phyloP scores from a whole-genome alignment of 2,888 invertebrate genomes.

The Nemurella pictetii region DNA sequence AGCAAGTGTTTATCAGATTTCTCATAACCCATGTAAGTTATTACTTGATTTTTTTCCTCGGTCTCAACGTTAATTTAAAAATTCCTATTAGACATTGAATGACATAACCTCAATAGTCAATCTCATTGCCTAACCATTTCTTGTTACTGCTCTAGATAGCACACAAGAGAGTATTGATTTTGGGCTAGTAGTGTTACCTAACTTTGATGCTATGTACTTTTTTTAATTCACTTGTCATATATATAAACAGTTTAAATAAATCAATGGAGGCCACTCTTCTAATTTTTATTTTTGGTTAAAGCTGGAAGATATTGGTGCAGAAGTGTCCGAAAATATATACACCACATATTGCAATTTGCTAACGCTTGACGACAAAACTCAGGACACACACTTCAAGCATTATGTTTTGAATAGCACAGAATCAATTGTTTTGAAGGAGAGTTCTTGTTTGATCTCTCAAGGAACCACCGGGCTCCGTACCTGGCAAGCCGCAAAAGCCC shows the following conservation, averaged over 20 bases:
- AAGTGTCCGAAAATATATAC: constrained; percentile 69
- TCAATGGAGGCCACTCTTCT: too few species aligned
- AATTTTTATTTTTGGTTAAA: not conserved
- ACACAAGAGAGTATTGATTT: too few species aligned
- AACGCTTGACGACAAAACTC: constrained; percentile 49
- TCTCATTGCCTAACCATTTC: too few species aligned
- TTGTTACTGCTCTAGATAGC: too few species aligned
- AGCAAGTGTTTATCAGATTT: constrained; percentile 66
- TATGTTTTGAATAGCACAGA: constrained; percentile 56
- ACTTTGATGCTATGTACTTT: too few species aligned
- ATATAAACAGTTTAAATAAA: too few species aligned
- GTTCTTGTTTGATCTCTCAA: constrained; percentile 69
- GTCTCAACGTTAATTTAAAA: not conserved
- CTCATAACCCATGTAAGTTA: constrained; percentile 55
- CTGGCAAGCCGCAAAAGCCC: constrained; percentile 75
- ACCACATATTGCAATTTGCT: constrained; percentile 60
- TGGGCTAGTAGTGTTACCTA: too few species aligned
- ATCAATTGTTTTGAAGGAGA: constrained; percentile 65
- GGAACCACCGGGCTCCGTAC: constrained; percentile 80
- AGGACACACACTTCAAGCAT: constrained; percentile 63
- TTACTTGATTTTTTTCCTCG: not conserved
- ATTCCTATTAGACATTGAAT: not conserved
- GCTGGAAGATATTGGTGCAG: constrained; percentile 50
- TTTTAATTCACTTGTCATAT: too few species aligned
- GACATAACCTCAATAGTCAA: constrained; percentile 4